These are phyloP conservation scores for Xiphydria camelus DNA, from an alignment of 2,888 invertebrate species.

Conservation along the genomic window DNA sequence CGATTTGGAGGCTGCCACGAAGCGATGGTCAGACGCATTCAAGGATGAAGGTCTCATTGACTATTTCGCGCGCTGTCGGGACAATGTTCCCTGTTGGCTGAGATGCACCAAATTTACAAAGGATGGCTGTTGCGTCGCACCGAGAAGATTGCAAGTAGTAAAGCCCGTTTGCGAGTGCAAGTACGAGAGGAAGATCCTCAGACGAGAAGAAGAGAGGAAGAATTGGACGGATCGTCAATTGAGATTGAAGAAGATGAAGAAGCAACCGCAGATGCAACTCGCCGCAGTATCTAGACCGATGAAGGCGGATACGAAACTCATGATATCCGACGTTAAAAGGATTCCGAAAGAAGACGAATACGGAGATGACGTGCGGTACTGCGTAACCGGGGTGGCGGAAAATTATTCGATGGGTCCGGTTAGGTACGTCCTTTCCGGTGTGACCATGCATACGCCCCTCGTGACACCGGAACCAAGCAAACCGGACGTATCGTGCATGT, in stretches of 20 bases:
- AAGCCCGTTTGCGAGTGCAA: slow-evolving; percentile 48
- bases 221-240: slow-evolving; percentile 32
- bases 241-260: slow-evolving; percentile 31
- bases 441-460: slow-evolving; percentile 37
- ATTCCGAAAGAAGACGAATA: slow-evolving; percentile 23
- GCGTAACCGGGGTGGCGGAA: slow-evolving; percentile 34
- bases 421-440: slow-evolving; percentile 28
- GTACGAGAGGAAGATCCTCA: slow-evolving; percentile 43
- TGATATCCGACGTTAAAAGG: slow-evolving; percentile 35
- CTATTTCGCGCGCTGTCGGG: slow-evolving; percentile 31
- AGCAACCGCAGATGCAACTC: slow-evolving; percentile 28
- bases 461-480: slow-evolving; percentile 36
- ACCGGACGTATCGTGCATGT: slow-evolving; percentile 18
- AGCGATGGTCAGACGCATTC: slow-evolving; percentile 10
- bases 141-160: slow-evolving; percentile 27
- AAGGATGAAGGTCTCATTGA: slow-evolving; percentile 35
- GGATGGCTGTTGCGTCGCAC: slow-evolving; percentile 4
- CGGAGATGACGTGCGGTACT: slow-evolving; percentile 30
- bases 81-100: slow-evolving; percentile 34
- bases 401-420: slow-evolving; percentile 27
- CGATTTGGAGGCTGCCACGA: slow-evolving; percentile 19
- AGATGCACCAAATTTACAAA: slow-evolving; percentile 30
- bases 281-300: slow-evolving; percentile 32
- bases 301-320: slow-evolving; percentile 31
- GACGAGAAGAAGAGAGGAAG: slow-evolving; percentile 33